A percentile compares a stretch with the other conserved stretches of the same genome.
phyloP scores from a whole-genome alignment of 1,140 invertebrate species.

The Sweltsa coloradensis region DNA sequence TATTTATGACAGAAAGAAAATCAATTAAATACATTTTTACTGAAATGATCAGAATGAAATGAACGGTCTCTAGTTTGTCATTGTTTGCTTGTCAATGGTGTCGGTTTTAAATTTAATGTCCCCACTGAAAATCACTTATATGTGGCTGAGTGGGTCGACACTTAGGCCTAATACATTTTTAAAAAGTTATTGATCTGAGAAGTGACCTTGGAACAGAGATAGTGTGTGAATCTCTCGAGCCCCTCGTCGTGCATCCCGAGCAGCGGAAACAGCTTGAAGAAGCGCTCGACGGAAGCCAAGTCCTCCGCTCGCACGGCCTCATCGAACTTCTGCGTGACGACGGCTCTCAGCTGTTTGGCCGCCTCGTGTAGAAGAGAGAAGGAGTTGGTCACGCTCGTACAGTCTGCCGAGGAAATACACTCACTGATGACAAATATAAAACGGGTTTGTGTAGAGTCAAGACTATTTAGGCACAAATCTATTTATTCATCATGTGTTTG shows the following conservation, averaged over 20 bases:
- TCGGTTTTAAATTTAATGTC: too few species aligned
- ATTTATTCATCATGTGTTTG: neutral
- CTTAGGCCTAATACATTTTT: neutral
- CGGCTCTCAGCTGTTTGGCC: constrained; percentile 55
- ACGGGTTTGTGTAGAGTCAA: constrained; percentile 35
- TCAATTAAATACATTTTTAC: too few species aligned
- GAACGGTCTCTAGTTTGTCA: too few species aligned
- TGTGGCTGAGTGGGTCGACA: neutral
- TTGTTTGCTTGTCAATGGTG: too few species aligned
- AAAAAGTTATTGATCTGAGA: neutral
- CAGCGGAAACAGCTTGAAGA: constrained; percentile 97
- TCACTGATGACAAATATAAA: constrained; percentile 12
- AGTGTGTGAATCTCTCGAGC: constrained; percentile 80
- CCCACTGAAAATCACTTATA: too few species aligned
- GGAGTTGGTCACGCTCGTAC: constrained; percentile 58
- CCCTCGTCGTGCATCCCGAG: constrained; percentile 87
- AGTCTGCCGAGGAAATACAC: constrained; percentile 51
- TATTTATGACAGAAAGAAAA: too few species aligned
- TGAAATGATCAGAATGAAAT: neutral
- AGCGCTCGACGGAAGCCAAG: constrained; percentile 81
- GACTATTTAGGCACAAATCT: neutral
- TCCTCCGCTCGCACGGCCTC: constrained; percentile 85
- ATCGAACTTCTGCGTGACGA: constrained; percentile 76
- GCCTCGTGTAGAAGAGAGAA: constrained; percentile 79
- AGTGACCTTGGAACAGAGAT: constrained; percentile 68